These are phyloP conservation scores for Melinopterus prodromus DNA, from an alignment of 2,888 invertebrate species.

Conservation along the genomic window DNA sequence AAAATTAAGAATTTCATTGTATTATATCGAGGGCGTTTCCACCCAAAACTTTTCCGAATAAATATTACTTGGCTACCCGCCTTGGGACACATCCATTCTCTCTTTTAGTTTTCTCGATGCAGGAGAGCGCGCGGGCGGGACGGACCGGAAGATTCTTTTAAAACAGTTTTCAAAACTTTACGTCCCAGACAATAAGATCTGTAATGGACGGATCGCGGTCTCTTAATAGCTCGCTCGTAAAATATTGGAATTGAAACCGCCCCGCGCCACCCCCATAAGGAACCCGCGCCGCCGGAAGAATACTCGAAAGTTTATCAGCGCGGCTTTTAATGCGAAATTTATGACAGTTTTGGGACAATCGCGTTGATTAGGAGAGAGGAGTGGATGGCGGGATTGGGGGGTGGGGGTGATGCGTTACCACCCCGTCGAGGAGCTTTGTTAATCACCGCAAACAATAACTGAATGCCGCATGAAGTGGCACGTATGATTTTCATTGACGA, in stretches of 20 bases:
- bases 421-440: conserved; percentile 31
- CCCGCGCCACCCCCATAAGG: conserved; percentile 35
- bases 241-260: conserved; percentile 46
- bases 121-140: not conserved
- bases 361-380: not conserved
- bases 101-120: not conserved
- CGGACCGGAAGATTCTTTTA: conserved; percentile 39
- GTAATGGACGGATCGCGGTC: conserved; percentile 33
- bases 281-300: conserved; percentile 10
- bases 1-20: no score
- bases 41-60: not conserved
- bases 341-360: conserved; percentile 14
- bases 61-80: not conserved
- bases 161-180: conserved; percentile 49
- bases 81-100: conserved; percentile 32
- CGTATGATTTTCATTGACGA: conserved; percentile 39
- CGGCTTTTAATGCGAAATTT: conserved; percentile 22
- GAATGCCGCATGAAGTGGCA: conserved; percentile 40
- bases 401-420: not conserved
- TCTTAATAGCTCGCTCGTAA: conserved; percentile 36
- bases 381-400: not conserved
- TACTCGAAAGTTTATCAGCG: conserved; percentile 11
- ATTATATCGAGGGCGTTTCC: not conserved
- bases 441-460: conserved; percentile 38
- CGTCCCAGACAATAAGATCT: conserved; percentile 34